Percentiles rank a stretch among this genome's conserved stretches.
Conservation (phyloP, 2,113 vertebrate species). For the Platysternon megacephalum region DNA sequence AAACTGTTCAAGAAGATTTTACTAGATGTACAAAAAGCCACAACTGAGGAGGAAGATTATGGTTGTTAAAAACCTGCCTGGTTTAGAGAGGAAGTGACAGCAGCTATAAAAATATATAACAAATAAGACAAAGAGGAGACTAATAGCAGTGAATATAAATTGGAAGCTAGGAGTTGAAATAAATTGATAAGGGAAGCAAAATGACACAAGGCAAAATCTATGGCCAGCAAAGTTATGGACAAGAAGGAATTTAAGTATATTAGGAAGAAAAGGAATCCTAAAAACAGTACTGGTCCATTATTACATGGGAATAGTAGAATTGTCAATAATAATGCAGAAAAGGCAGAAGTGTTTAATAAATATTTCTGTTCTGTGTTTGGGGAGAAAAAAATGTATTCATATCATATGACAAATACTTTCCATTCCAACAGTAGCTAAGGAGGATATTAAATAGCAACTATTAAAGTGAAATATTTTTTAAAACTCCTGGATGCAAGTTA, state of each 20-base stretch:
- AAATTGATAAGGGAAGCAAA: not conserved
- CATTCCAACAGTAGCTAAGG: not conserved
- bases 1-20: not conserved
- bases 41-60: not conserved
- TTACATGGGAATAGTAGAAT: not conserved
- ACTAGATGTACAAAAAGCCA: not conserved
- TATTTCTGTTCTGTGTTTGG: not conserved
- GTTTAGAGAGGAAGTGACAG: not conserved
- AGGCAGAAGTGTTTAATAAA: not conserved
- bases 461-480: not conserved
- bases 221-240: not conserved
- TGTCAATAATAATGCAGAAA: not conserved
- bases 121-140: not conserved
- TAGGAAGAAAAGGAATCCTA: not conserved
- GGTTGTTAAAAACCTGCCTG: not conserved
- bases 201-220: not conserved
- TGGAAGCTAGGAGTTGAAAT: not conserved
- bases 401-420: not conserved
- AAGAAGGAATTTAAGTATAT: not conserved
- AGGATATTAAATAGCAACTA: not conserved
- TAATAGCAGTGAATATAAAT: not conserved
- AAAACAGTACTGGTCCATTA: not conserved
- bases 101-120: not conserved
- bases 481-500: not conserved
- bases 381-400: not conserved